phyloP scores from a whole-genome alignment of 2,888 invertebrate genomes.

The Diaperis boleti region DNA sequence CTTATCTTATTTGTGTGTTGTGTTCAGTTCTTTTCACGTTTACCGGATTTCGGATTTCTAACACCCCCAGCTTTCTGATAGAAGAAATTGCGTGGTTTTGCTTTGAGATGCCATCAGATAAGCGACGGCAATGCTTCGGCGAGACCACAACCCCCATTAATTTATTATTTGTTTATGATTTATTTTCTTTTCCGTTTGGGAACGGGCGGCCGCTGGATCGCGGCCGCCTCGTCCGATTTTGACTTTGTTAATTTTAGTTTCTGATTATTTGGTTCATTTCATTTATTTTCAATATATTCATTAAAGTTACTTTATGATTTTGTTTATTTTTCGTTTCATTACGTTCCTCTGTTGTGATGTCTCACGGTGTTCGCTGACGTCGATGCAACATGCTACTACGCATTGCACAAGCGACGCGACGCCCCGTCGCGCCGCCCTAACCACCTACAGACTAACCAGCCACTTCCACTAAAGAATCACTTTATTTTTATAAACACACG shows the following conservation, averaged over 20 bases:
- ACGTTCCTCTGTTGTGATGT: constrained; percentile 57
- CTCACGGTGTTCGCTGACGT: constrained; percentile 62
- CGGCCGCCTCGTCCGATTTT: constrained; percentile 33
- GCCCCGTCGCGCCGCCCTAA: constrained; percentile 50
- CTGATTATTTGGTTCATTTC: constrained; percentile 48
- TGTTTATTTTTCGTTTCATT: constrained; percentile 48
- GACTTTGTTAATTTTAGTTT: constrained; percentile 49
- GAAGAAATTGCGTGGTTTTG: constrained; percentile 63
- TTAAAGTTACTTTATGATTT: constrained; percentile 43
- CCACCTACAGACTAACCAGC: constrained; percentile 64
- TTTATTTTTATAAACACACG: constrained; percentile 63
- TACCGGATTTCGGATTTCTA: constrained; percentile 54
- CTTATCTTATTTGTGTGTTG: constrained; percentile 64
- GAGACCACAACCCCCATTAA: constrained; percentile 59
- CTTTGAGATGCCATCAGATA: constrained; percentile 60
- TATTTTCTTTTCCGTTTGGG: constrained; percentile 39
- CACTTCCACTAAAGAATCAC: constrained; percentile 61
- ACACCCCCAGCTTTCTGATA: constrained; percentile 59
- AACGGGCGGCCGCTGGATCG: no score
- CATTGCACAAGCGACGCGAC: constrained; percentile 55
- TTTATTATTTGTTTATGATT: constrained; percentile 44
- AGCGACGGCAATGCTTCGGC: constrained; percentile 62
- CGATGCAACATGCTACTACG: constrained; percentile 51
- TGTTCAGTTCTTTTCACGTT: constrained; percentile 61
- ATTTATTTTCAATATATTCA: constrained; percentile 47